Base-by-base conservation (phyloP, 2,113 vertebrate genomes). In the Bufo gargarizans region DNA sequence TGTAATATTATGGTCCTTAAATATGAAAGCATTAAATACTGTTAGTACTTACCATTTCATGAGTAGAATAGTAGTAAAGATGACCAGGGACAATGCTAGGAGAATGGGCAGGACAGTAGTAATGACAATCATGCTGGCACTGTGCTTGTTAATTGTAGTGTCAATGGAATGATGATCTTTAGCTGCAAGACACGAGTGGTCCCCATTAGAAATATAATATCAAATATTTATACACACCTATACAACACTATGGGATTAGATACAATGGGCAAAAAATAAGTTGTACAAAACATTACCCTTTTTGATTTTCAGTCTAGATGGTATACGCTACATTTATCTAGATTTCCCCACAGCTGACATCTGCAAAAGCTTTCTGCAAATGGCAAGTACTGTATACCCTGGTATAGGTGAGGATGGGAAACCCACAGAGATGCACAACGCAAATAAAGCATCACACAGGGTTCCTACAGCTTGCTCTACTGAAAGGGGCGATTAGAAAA, bases 61-160 rank as follows among this genome's bases (percentile, higher is more conserved):
- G n/a, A 84, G 55, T 53, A 84, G 16, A 12, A 71, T 0, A 33
- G 12, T 17, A 17, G 50, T 4, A 55, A 71, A 55, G 3, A 84
- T 17, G 13, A 6, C 12, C 17, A 84, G 2, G 55, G 71, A 55
- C 49, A 71, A 3, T 4, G 63, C 9, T 33, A 55, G 16, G n/a
- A 84, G 82, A 67, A 69, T 33, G 13, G 82, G 49, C 10, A 84
- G 82, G 12, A 84, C 55, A n/a, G n/a, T 16, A 22, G 82, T 71
- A 71, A 84, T 84, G 13, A 10, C 63, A 63, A 84, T 71, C 82
- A 84, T 84, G 10, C 20, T 2, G 43, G 20, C 82, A 16, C 82
- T 71, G 49, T 12, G 82, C 17, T 9, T 3, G 4, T 14, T 17
- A 16, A 53, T 22, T 0, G 6, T 10, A 16, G 81, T 67, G 4